A percentile compares a stretch with the other conserved stretches of the same genome.
These are phyloP conservation scores for Rhombomys opimus DNA, from an alignment of 2,113 vertebrate genomes.

Conservation along the genomic window DNA sequence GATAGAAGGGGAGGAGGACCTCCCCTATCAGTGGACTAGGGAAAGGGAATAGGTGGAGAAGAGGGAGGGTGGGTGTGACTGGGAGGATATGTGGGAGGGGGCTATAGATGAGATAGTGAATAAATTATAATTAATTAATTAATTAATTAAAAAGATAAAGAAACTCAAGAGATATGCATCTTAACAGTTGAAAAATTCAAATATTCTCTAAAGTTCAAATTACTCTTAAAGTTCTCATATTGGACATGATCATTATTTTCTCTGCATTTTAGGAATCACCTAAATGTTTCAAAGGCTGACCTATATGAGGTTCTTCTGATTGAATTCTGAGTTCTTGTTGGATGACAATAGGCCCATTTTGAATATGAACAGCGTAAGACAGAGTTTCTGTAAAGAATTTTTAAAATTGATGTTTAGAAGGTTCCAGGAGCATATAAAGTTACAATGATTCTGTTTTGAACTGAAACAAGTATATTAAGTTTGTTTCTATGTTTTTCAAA, in stretches of 20 bases:
- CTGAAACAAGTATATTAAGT: neutral
- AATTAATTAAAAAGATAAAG: too few relatives aligned
- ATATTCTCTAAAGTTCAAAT: conserved; percentile 48
- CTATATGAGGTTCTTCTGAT: conserved; percentile 67
- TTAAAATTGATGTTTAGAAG: conserved; percentile 28
- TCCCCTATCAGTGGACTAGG: too few relatives aligned
- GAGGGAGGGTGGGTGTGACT: too few relatives aligned
- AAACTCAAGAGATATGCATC: neutral
- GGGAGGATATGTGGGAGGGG: too few relatives aligned
- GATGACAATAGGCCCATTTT: conserved; percentile 40
- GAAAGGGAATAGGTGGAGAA: too few relatives aligned
- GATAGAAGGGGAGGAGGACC: too few relatives aligned
- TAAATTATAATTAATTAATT: too few relatives aligned
- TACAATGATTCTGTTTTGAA: conserved; percentile 7
- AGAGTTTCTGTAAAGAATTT: conserved; percentile 29
- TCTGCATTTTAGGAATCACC: conserved; percentile 38
- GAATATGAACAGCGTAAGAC: conserved; percentile 30
- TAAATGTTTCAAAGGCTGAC: conserved; percentile 66
- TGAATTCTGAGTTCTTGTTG: conserved; percentile 46
- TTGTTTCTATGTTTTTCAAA: conserved; percentile 8
- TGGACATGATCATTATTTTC: conserved; percentile 50
- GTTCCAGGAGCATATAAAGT: neutral
- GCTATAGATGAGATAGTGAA: too few relatives aligned
- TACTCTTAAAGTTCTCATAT: neutral
- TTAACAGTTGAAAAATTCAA: conserved; percentile 28